phyloP scores from a whole-genome alignment of 37 sponge, comb jelly and placozoan species.

The Eunapius fragilis region DNA sequence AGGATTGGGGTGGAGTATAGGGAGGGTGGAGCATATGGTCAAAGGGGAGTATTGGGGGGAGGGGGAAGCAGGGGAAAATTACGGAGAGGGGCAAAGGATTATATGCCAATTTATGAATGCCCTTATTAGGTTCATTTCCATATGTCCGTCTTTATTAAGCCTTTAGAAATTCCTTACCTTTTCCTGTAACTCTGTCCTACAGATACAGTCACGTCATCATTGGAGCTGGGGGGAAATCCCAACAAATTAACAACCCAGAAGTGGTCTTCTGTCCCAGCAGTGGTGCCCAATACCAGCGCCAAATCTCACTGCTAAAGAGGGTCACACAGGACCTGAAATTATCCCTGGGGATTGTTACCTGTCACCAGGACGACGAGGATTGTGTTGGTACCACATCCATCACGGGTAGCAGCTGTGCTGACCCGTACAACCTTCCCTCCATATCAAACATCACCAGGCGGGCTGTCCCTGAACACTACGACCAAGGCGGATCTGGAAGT shows the following conservation, averaged over 20 bases:
- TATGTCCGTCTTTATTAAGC: too few species aligned
- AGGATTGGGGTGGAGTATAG: too few species aligned
- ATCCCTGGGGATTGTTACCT: not conserved
- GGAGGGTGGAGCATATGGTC: too few species aligned
- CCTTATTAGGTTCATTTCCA: too few species aligned
- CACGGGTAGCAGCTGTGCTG: not conserved
- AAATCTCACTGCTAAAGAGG: not conserved
- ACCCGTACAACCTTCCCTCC: not conserved
- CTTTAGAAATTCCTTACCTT: too few species aligned
- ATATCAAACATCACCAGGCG: not conserved
- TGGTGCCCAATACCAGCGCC: not conserved
- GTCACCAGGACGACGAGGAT: constrained; percentile 22
- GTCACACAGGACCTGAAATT: constrained; percentile 20
- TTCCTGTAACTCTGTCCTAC: not conserved
- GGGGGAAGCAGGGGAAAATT: too few species aligned
- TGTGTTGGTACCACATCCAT: not conserved
- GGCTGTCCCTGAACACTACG: not conserved
- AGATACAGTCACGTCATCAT: not conserved
- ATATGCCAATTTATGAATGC: too few species aligned
- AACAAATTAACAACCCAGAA: constrained; percentile 8
- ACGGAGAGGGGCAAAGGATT: too few species aligned
- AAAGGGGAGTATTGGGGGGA: too few species aligned
- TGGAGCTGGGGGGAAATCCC: not conserved
- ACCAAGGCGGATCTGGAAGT: not conserved
- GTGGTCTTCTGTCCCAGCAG: constrained; percentile 3